phyloP scores from a whole-genome alignment of 2,113 vertebrate genomes.

The Pelecanoides urinatrix region DNA sequence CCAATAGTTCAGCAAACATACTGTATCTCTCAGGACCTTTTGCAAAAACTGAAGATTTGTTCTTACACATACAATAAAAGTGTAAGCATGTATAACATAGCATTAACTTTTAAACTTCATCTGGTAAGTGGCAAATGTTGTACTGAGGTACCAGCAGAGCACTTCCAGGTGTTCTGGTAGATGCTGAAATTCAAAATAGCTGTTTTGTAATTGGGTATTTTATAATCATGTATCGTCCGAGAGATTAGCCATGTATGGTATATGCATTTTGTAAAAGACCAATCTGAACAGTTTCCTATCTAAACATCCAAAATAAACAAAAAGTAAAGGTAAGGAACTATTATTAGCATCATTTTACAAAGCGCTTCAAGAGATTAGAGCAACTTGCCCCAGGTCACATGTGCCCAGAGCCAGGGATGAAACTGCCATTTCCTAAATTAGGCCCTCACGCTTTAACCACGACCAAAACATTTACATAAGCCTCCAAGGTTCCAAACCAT shows the following conservation, averaged over 20 bases:
- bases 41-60: neutral
- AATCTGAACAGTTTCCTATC: neutral
- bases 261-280: neutral
- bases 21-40: neutral
- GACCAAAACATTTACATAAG: neutral
- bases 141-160: neutral
- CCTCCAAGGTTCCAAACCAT: neutral
- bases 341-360: neutral
- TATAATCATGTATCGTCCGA: neutral
- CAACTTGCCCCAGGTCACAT: neutral
- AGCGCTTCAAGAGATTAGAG: neutral
- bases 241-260: neutral
- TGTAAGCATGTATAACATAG: neutral
- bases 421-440: neutral
- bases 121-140: neutral
- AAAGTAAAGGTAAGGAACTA: neutral
- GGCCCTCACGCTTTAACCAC: neutral
- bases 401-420: neutral
- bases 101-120: neutral
- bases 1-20: neutral
- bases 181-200: neutral
- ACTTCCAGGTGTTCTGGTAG: neutral
- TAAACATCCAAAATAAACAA: neutral
- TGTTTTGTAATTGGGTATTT: neutral
- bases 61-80: neutral